These are phyloP conservation scores for Polyommatus iphigenia DNA, from an alignment of 2,888 invertebrate species.

Conservation along the genomic window DNA sequence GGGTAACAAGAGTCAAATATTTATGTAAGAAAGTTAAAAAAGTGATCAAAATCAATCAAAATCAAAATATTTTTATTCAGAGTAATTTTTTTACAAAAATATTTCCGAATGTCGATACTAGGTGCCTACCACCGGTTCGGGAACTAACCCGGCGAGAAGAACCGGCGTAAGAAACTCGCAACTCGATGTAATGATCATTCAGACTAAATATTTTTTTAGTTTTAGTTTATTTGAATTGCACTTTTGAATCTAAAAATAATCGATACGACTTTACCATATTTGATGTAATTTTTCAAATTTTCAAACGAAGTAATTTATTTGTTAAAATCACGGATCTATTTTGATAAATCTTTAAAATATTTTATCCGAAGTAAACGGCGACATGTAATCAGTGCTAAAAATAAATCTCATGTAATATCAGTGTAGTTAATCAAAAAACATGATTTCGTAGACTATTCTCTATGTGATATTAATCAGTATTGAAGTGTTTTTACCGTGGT, in stretches of 20 bases:
- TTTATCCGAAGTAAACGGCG: background rate
- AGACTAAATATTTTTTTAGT: background rate
- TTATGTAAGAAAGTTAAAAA: too few species aligned
- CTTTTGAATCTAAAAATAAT: background rate
- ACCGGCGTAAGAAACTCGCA: too few species aligned
- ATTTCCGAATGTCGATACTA: too few species aligned
- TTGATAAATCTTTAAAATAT: background rate
- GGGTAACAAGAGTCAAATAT: background rate
- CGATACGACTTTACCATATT: background rate
- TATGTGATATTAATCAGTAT: conserved; percentile 19
- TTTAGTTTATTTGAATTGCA: background rate
- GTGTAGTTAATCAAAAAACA: conserved; percentile 25
- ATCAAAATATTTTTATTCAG: too few species aligned
- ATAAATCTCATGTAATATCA: background rate
- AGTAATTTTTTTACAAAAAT: too few species aligned
- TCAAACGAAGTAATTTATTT: background rate
- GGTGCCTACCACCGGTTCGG: too few species aligned
- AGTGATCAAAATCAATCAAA: too few species aligned
- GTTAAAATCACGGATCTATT: background rate
- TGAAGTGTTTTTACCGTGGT: conserved; percentile 6
- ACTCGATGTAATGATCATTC: too few species aligned
- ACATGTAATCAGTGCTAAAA: conserved; percentile 9
- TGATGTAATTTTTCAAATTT: background rate
- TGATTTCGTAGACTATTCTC: conserved; percentile 23
- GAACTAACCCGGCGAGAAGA: too few species aligned